phyloP scores from a whole-genome alignment of 2,888 invertebrate species.

The Cryptus viduatorius region DNA sequence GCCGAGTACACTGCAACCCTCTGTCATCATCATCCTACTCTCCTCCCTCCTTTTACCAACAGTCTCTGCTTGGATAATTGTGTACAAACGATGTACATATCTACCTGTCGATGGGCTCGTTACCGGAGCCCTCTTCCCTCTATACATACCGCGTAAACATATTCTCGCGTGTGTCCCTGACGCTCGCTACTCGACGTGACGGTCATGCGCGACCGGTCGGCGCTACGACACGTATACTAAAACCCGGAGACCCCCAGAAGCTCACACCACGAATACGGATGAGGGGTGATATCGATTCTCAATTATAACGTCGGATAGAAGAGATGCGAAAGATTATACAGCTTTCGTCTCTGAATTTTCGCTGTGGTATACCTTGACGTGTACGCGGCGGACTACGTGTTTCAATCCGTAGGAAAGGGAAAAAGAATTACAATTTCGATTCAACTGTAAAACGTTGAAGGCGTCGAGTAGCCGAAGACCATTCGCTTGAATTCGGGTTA shows the following conservation, averaged over 20 bases:
- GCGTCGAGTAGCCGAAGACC: background rate
- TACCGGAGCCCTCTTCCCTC: slow-evolving; percentile 3
- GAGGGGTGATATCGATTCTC: slow-evolving; percentile 63
- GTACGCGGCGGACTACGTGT: background rate
- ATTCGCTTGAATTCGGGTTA: no score
- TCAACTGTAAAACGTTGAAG: background rate
- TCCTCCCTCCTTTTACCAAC: slow-evolving; percentile 7
- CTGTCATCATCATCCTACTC: slow-evolving; percentile 45
- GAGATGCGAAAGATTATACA: slow-evolving; percentile 52
- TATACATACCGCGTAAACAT: slow-evolving; percentile 48
- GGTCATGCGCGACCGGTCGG: slow-evolving; percentile 31
- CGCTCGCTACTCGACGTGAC: slow-evolving; percentile 17
- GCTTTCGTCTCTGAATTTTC: background rate
- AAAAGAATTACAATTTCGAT: background rate
- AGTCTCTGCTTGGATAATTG: slow-evolving; percentile 55
- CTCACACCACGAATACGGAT: slow-evolving; percentile 59
- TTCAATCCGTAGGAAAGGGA: slow-evolving; percentile 15
- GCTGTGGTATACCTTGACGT: background rate
- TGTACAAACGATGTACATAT: slow-evolving; percentile 50
- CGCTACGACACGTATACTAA: background rate
- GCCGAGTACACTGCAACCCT: slow-evolving; percentile 37
- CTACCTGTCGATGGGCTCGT: slow-evolving; percentile 57
- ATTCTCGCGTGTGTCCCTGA: slow-evolving; percentile 58
- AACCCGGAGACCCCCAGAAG: slow-evolving; percentile 1
- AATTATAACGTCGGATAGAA: slow-evolving; percentile 56